Percentiles rank a stretch among this genome's conserved stretches.
Evolutionary conservation across 2,797 vertebrate species (phyloP).

Genomic region (Sparidentex hasta): DNA sequence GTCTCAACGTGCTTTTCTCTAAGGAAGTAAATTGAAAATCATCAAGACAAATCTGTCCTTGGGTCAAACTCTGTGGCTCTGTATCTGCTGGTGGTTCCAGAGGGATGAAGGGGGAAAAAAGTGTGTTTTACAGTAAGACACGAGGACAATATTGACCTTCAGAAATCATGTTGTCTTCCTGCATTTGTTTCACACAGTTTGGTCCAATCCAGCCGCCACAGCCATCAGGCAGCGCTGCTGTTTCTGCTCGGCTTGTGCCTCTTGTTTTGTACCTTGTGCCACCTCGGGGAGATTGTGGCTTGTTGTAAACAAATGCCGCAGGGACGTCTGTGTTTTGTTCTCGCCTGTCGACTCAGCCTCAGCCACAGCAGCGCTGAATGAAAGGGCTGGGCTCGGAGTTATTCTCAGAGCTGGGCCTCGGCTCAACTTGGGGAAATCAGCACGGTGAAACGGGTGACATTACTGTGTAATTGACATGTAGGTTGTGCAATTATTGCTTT

Average conservation of each 20-base stretch:
- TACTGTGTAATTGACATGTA: constrained; percentile 46
- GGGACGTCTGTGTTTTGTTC: constrained; percentile 76
- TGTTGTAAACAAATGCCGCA: constrained; percentile 69
- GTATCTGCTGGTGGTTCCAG: not conserved
- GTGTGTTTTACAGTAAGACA: constrained; percentile 27
- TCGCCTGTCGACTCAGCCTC: constrained; percentile 45
- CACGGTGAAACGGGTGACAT: constrained; percentile 44
- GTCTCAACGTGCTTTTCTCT: not conserved
- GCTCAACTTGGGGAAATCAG: constrained; percentile 37
- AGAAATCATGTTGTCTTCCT: constrained; percentile 20
- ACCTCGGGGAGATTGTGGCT: constrained; percentile 72
- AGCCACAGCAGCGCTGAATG: constrained; percentile 34
- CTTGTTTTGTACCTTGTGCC: constrained; percentile 81
- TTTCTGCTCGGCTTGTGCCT: constrained; percentile 53
- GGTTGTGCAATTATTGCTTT: constrained; percentile 49
- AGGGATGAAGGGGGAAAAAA: constrained; percentile 22
- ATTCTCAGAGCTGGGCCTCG: constrained; percentile 7
- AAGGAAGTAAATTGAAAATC: not conserved
- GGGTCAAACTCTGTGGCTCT: not conserved
- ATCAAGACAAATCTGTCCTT: constrained; percentile 1
- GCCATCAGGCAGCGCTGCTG: constrained; percentile 38
- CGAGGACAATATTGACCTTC: constrained; percentile 26
- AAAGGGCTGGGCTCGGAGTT: constrained; percentile 35
- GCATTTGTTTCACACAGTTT: constrained; percentile 43
- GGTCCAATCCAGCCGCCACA: constrained; percentile 25